Conservation (phyloP, 2,113 vertebrate genomes). For the Gallinago media region DNA sequence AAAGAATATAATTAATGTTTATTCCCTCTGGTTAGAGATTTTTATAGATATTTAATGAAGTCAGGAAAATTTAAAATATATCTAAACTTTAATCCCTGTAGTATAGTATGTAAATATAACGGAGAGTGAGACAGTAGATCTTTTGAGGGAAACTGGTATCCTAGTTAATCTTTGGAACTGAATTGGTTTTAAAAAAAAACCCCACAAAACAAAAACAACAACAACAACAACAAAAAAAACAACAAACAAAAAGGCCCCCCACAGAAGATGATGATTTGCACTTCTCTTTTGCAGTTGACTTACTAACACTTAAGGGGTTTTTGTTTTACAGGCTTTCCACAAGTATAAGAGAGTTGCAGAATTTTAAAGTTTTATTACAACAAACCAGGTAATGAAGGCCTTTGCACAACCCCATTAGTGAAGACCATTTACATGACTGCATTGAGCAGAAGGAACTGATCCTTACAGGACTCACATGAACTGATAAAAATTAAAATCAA, state of each 20-base stretch:
- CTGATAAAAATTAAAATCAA: conserved; percentile 67
- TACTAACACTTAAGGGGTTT: background rate
- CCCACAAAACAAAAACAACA: background rate
- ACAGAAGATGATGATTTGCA: background rate
- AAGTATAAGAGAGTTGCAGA: conserved; percentile 92
- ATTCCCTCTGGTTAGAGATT: background rate
- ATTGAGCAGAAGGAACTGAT: conserved; percentile 66
- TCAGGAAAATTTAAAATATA: background rate
- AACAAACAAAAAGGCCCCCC: background rate
- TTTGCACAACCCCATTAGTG: conserved; percentile 47
- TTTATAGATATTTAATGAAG: background rate
- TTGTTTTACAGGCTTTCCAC: conserved; percentile 87
- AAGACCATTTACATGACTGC: conserved; percentile 54
- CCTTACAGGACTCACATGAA: conserved; percentile 73
- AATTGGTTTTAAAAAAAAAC: background rate
- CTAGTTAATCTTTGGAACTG: background rate
- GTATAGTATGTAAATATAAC: background rate
- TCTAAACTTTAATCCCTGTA: background rate
- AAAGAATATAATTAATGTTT: background rate
- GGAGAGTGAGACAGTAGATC: background rate
- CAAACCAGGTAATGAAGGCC: conserved; percentile 88
- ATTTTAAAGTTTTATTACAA: conserved; percentile 88
- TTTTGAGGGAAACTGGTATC: background rate
- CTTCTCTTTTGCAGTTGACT: background rate
- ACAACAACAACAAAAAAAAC: too few relatives aligned